Evolutionary conservation across 2,113 vertebrate genomes (phyloP), one percentile per base, ranked within the genome.

Genomic region (Ictalurus furcatus): DNA sequence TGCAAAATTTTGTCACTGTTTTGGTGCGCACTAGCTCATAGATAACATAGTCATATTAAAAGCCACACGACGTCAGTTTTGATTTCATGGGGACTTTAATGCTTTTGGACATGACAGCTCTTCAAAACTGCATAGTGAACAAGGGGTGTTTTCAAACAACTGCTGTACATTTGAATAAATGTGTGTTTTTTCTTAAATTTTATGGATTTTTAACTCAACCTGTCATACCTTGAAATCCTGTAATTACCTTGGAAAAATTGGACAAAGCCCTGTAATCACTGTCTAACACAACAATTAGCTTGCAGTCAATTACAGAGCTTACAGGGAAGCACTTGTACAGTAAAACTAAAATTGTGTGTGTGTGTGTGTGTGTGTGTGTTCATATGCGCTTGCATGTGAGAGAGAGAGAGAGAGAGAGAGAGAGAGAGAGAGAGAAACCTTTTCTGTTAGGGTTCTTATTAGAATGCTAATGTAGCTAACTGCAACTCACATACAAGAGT

Each of bases 321-420:
- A 30, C 17, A 74, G 34, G 59, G 34, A 80, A 83, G 63, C 16
- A 69, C 73, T 16, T 37, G 85, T 40, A 34, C 37, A 65, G 87
- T 65, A 44, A 58, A 74, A 74, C 71, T 74, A 74, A 74, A 74
- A 73, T 5, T 76, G 76, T 79, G 56, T 59, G 76, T 89, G 58
- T 85, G 83, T 85, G 73, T 48, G 58, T 85, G 67, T 89, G 58
- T 85, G 83, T 85, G 73, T 48, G 67, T 89, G 63, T 44, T 34
- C 84, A 21, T 85, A 73, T 58, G 48, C 30, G 65, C 12, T 1
- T 52, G 65, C 4, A 34, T 89, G 4, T 12, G 40, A 25, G 21
- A 44, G 8, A 78, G 40, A 76, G 37, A 76, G 73, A 76, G 21
- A 78, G 40, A 48, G 21, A 21, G 30, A 74, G 71, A 74, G 19